These are phyloP conservation scores for Chaunax sp. DNA, from an alignment of 2,797 vertebrate species.

Conservation along the genomic window DNA sequence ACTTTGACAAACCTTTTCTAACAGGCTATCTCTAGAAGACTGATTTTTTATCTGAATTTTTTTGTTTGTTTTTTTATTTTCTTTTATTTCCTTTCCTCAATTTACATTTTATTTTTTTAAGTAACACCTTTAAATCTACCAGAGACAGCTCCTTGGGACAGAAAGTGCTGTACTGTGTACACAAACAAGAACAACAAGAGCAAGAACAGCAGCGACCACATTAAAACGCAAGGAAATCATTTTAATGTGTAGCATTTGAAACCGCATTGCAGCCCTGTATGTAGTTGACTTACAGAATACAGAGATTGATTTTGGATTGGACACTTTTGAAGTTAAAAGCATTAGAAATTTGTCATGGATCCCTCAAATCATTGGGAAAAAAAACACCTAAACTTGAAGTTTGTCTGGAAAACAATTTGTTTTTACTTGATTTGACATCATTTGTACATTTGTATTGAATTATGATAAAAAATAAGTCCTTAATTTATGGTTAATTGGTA, in stretches of 20 bases:
- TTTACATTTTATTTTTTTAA: slow-evolving; percentile 78
- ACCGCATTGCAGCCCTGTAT: slow-evolving; percentile 90
- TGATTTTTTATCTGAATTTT: slow-evolving; percentile 69
- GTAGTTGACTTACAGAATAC: slow-evolving; percentile 63
- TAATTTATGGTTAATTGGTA: slow-evolving; percentile 74
- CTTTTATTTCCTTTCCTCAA: slow-evolving; percentile 70
- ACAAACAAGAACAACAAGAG: slow-evolving; percentile 74
- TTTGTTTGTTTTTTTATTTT: slow-evolving; percentile 54
- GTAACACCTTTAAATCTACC: slow-evolving; percentile 87
- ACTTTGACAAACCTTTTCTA: slow-evolving; percentile 99
- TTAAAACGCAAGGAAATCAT: slow-evolving; percentile 74
- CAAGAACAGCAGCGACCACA: slow-evolving; percentile 71
- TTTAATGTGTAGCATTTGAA: slow-evolving; percentile 92
- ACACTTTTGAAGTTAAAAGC: slow-evolving; percentile 61
- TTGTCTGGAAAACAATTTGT: slow-evolving; percentile 59
- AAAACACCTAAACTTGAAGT: slow-evolving; percentile 54
- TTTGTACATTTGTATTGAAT: slow-evolving; percentile 79
- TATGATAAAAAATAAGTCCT: slow-evolving; percentile 63
- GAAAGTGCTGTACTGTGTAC: slow-evolving; percentile 80
- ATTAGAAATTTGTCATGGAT: slow-evolving; percentile 65
- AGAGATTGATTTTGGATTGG: slow-evolving; percentile 64
- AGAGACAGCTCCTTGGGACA: slow-evolving; percentile 88
- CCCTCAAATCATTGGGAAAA: slow-evolving; percentile 46
- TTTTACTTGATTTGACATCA: slow-evolving; percentile 68
- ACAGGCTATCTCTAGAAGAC: slow-evolving; percentile 81